phyloP scores from a whole-genome alignment of 2,888 invertebrate species.

The Netelia inedita region DNA sequence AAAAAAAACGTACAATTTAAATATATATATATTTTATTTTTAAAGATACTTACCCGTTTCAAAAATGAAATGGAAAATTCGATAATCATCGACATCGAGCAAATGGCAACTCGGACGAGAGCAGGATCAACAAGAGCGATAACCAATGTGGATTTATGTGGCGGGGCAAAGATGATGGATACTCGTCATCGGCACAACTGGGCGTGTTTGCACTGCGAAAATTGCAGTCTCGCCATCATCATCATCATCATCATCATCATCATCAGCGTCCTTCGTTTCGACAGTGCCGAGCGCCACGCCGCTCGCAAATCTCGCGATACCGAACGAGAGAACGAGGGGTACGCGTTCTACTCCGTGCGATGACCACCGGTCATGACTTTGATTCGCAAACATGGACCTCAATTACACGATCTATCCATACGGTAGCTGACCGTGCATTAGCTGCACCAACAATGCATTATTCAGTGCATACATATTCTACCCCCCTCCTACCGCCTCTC shows the following conservation, averaged over 20 bases:
- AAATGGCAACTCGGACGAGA: constrained; percentile 26
- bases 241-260: constrained; percentile 62
- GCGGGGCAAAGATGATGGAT: constrained; percentile 61
- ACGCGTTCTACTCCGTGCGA: constrained; percentile 70
- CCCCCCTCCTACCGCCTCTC: constrained; percentile 25
- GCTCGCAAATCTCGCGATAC: constrained; percentile 42
- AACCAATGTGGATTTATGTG: constrained; percentile 63
- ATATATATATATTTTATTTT: background rate
- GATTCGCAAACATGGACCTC: constrained; percentile 84
- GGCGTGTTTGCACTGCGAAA: constrained; percentile 72
- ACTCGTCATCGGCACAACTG: constrained; percentile 45
- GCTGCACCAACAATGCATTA: constrained; percentile 85
- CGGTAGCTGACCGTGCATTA: constrained; percentile 84
- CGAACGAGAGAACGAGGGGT: constrained; percentile 40
- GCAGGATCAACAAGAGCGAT: constrained; percentile 22
- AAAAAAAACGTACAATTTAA: background rate
- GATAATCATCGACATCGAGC: constrained; percentile 33
- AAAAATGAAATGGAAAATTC: constrained; percentile 18
- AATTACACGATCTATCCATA: constrained; percentile 80
- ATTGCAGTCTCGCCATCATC: constrained; percentile 75
- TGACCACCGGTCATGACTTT: constrained; percentile 84
- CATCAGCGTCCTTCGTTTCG: constrained; percentile 65
- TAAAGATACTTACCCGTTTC: no score
- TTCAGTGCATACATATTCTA: constrained; percentile 77
- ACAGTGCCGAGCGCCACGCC: constrained; percentile 58